These are phyloP conservation scores for Thunnus maccoyii DNA, from an alignment of 2,113 vertebrate species.

Conservation along the genomic window DNA sequence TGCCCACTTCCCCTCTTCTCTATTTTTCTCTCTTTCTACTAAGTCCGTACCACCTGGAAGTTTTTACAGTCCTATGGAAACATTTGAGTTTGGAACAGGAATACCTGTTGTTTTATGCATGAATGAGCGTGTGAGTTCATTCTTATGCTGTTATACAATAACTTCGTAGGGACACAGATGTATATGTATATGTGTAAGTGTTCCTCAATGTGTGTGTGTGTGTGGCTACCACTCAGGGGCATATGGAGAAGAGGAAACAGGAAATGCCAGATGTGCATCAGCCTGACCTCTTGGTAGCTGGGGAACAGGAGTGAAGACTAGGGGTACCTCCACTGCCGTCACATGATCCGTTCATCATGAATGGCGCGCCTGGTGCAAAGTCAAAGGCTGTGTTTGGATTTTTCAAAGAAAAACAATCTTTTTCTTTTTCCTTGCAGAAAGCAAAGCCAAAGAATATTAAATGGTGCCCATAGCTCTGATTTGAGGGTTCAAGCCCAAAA, in stretches of 20 bases:
- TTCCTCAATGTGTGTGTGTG: conserved; percentile 31
- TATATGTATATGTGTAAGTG: conserved; percentile 28
- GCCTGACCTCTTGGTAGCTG: conserved; percentile 72
- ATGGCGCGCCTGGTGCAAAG: conserved; percentile 4
- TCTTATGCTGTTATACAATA: conserved; percentile 51
- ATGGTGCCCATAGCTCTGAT: conserved; percentile 3
- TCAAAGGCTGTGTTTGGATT: conserved; percentile 41
- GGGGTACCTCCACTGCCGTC: conserved; percentile 49
- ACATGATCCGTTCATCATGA: conserved; percentile 26
- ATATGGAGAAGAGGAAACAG: conserved; percentile 76
- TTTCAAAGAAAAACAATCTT: conserved; percentile 53
- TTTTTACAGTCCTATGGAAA: conserved; percentile 70
- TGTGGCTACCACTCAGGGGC: conserved; percentile 52
- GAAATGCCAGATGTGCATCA: conserved; percentile 84
- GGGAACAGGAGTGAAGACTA: conserved; percentile 39
- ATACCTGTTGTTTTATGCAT: conserved; percentile 48
- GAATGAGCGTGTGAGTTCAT: conserved; percentile 4
- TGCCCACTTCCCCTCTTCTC: conserved; percentile 5
- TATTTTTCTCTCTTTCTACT: conserved; percentile 28
- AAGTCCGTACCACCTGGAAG: conserved; percentile 54
- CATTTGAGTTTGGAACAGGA: conserved; percentile 43
- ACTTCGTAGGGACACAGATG: conserved; percentile 46
- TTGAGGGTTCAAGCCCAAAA: conserved; percentile 16
- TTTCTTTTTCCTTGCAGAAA: conserved; percentile 16
- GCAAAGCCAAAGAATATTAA: conserved; percentile 37